A percentile compares a stretch with the other conserved stretches of the same genome.
These are phyloP conservation scores for Steatocranus sp. DNA, from an alignment of 2,797 vertebrate genomes.

Conservation along the genomic window DNA sequence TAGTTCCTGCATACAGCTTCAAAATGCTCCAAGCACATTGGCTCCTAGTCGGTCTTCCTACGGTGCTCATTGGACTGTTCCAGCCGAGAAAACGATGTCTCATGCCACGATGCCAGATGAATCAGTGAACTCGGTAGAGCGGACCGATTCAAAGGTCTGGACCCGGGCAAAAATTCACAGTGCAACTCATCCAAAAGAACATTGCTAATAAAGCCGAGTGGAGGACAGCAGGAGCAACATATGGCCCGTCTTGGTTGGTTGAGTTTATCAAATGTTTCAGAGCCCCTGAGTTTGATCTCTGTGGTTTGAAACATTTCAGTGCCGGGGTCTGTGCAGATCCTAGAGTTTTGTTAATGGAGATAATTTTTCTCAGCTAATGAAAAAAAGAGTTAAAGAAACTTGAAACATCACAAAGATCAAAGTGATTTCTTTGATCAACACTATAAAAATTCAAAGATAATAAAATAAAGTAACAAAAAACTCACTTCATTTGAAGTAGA, in stretches of 20 bases:
- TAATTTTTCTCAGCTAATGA: not conserved
- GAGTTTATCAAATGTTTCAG: not conserved
- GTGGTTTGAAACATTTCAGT: not conserved
- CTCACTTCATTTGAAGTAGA: not conserved
- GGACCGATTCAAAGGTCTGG: not conserved
- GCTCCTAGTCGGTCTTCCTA: not conserved
- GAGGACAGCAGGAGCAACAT: conserved; percentile 16
- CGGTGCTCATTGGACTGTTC: not conserved
- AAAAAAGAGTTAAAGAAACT: not conserved
- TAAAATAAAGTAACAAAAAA: not conserved
- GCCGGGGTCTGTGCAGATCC: not conserved
- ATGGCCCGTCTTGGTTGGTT: conserved; percentile 2
- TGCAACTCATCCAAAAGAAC: conserved; percentile 10
- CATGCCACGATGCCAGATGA: not conserved
- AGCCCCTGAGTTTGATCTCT: not conserved
- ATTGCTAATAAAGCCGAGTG: not conserved
- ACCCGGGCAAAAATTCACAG: not conserved
- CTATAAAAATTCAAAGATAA: not conserved
- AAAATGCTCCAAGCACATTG: not conserved
- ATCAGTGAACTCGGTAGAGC: not conserved
- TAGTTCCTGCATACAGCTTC: not conserved
- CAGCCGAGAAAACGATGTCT: not conserved
- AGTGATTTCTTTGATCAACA: not conserved
- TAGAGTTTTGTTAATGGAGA: not conserved
- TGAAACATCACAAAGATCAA: not conserved